phyloP scores from a whole-genome alignment of 2,888 invertebrate genomes.

The Chaitophorus viminalis region DNA sequence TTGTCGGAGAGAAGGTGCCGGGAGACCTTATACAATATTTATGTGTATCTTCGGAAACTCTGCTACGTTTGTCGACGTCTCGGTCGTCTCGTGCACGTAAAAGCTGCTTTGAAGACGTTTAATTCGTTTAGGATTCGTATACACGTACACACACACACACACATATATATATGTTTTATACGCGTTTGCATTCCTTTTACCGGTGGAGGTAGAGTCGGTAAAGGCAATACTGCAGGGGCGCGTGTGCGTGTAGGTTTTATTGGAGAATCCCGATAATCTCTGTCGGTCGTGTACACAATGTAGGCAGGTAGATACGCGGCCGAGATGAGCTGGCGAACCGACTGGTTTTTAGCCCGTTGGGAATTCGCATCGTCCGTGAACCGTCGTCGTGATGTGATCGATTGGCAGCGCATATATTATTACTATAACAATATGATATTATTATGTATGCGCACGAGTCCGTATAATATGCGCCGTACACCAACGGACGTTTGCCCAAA shows the following conservation, averaged over 20 bases:
- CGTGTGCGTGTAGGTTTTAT: neutral
- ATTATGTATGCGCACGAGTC: neutral
- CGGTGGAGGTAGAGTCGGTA: neutral
- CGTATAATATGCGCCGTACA: neutral
- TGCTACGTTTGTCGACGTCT: neutral
- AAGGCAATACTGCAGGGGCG: neutral
- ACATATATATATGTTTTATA: neutral
- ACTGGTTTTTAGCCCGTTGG: neutral
- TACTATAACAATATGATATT: neutral
- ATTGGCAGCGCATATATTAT: neutral
- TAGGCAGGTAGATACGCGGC: too few species aligned
- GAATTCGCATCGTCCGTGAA: neutral
- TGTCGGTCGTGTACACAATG: neutral
- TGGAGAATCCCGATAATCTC: neutral
- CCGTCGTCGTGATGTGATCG: neutral
- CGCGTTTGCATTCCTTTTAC: neutral
- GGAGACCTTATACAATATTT: constrained; percentile 6
- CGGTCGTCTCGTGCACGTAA: neutral
- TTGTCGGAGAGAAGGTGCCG: neutral
- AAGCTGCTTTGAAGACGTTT: constrained; percentile 5
- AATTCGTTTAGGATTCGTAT: neutral
- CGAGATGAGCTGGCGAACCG: neutral
- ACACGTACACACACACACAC: too few species aligned
- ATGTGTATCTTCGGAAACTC: neutral
- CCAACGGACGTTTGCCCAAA: neutral